These are phyloP conservation scores for Eupeodes luniger DNA, from an alignment of 2,888 invertebrate genomes.

Conservation along the genomic window DNA sequence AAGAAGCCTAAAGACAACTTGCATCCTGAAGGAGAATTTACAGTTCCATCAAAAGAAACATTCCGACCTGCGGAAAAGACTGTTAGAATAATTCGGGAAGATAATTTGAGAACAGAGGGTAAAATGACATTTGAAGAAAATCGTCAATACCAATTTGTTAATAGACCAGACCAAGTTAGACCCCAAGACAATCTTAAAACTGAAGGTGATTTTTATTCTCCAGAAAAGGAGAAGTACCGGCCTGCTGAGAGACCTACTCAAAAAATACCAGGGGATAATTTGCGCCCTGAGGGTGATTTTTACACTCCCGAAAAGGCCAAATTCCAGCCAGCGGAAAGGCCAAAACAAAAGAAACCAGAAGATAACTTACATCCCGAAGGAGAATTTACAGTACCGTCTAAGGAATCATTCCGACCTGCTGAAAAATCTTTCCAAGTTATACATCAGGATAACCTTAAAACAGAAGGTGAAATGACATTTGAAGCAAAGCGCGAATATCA, in stretches of 20 bases:
- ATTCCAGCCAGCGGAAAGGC: conserved; percentile 82
- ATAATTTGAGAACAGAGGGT: conserved; percentile 86
- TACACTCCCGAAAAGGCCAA: conserved; percentile 84
- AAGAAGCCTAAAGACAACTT: conserved; percentile 83
- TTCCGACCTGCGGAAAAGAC: conserved; percentile 84
- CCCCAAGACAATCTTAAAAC: conserved; percentile 86
- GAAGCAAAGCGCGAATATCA: conserved; percentile 84
- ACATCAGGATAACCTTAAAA: conserved; percentile 85
- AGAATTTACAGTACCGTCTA: conserved; percentile 82
- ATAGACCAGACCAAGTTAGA: conserved; percentile 85
- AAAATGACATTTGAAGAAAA: conserved; percentile 79
- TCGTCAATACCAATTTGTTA: conserved; percentile 83
- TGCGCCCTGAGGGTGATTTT: conserved; percentile 85
- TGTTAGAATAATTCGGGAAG: conserved; percentile 84
- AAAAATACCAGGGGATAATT: conserved; percentile 85
- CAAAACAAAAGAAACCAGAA: conserved; percentile 84
- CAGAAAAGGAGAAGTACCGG: conserved; percentile 80
- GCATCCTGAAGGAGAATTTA: conserved; percentile 86
- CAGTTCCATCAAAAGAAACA: conserved; percentile 79
- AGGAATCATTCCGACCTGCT: conserved; percentile 83
- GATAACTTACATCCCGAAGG: conserved; percentile 85
- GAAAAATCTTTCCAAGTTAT: conserved; percentile 84
- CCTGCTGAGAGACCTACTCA: conserved; percentile 84
- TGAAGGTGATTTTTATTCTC: conserved; percentile 84
- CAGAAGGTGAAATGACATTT: conserved; percentile 86